phyloP scores from a whole-genome alignment of 2,888 invertebrate genomes.

The Dione juno region DNA sequence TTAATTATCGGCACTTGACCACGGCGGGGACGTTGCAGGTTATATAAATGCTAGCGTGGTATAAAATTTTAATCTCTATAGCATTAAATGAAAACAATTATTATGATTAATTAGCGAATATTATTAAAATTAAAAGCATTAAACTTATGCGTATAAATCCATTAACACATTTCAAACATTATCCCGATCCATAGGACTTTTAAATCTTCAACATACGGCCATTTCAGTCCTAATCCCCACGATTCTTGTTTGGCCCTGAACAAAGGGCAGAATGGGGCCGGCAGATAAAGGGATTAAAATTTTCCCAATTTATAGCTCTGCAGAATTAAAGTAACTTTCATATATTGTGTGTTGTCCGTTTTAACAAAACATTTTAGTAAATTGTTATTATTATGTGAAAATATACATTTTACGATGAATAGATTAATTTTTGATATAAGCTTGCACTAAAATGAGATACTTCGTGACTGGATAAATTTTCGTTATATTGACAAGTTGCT shows the following conservation, averaged over 20 bases:
- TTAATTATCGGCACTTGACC: too few species aligned
- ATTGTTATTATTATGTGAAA: background rate
- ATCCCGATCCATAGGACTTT: slow-evolving; percentile 38
- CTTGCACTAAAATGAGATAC: background rate
- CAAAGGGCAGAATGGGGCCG: slow-evolving; percentile 64
- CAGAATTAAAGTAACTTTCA: slow-evolving; percentile 25
- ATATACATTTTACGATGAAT: background rate
- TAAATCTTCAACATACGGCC: slow-evolving; percentile 54
- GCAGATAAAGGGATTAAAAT: slow-evolving; percentile 73
- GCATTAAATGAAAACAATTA: too few species aligned
- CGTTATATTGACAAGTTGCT: too few species aligned
- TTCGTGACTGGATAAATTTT: too few species aligned
- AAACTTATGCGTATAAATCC: slow-evolving; percentile 22
- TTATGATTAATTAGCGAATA: background rate
- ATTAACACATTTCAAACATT: slow-evolving; percentile 42
- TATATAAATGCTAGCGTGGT: too few species aligned
- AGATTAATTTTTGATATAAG: background rate
- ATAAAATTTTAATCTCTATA: too few species aligned
- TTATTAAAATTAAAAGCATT: slow-evolving; percentile 5
- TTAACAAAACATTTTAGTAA: slow-evolving; percentile 11
- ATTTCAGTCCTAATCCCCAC: slow-evolving; percentile 56
- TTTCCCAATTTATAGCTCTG: slow-evolving; percentile 40
- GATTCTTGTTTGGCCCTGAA: slow-evolving; percentile 50
- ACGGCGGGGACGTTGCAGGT: too few species aligned
- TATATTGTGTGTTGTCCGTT: slow-evolving; percentile 8